Conservation (phyloP, 1,140 invertebrate species). For the Geopemphigus sp. region DNA sequence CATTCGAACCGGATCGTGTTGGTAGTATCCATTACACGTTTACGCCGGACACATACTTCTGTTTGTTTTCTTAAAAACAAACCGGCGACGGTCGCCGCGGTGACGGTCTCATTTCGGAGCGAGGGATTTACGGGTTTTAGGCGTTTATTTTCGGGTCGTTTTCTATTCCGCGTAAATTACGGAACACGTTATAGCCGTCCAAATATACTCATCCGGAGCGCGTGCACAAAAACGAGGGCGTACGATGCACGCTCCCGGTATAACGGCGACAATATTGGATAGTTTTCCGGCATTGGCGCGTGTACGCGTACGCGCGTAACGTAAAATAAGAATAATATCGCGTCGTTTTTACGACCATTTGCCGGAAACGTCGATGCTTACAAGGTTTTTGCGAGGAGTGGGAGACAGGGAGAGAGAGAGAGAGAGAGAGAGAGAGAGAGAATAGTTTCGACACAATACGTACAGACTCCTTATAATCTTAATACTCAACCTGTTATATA, state of each 20-base stretch:
- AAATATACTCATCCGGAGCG: neutral
- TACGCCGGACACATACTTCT: neutral
- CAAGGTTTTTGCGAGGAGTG: no score
- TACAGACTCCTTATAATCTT: no score
- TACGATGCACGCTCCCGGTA: no score
- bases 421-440: no score
- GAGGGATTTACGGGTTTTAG: neutral
- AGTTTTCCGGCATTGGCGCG: neutral
- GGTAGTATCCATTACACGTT: neutral
- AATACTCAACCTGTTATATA: no score
- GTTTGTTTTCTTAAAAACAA: constrained; percentile 34
- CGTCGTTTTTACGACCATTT: neutral
- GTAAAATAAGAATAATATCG: neutral
- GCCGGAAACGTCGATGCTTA: no score
- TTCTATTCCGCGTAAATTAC: constrained; percentile 2
- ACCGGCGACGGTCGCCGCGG: constrained; percentile 5
- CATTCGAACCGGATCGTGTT: constrained; percentile 9
- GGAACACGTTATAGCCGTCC: neutral
- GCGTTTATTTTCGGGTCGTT: constrained; percentile 12
- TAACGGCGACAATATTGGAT: no score
- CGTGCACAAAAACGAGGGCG: neutral
- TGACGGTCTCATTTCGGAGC: constrained; percentile 10
- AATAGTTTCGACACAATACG: no score
- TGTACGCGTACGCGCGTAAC: neutral
- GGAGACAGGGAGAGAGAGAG: no score